Evolutionary conservation across 2,113 vertebrate genomes (phyloP), one percentile per base, ranked within the genome.

Genomic region (Megaceryle torquata): DNA sequence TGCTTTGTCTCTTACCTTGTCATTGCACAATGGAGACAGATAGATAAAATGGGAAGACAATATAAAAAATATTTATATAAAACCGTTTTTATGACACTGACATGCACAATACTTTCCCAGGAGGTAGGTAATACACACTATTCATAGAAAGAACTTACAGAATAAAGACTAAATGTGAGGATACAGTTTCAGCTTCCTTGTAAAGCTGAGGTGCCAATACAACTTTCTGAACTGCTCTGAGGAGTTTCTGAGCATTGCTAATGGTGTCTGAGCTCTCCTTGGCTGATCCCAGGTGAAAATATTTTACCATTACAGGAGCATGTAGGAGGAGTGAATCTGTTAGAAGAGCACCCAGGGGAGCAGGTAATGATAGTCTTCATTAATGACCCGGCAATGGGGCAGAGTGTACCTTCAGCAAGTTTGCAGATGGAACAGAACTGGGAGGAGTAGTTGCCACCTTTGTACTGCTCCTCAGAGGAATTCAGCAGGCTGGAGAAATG

Each of bases 1-100:
- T 57, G 41, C 74, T 86, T 96, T 94, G 60, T 89, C 29, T 92
- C 72, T 64, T 91, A 88, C 43, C 91, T 78, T 39, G 51, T 72
- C 44, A 48, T 68, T 43, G 22, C 15, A 33, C 24, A 35, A 33
- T 8, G 25, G 72, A 91, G 51, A 68, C 65, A 67, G 39, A 41
- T 12, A 37, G 35, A 21, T 8, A 21, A 68, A 10, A 15, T 72
- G 35, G 31, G 12, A 59, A 43, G 11, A 54, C 81, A 84, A 87
- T 51, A 64, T 2, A n/a, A 6, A 3, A 96, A 75, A 5, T 57
- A 37, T 56, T 89, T 91, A 10, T 64, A n/a, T 41, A 64, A 83
- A 64, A 44, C 8, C 8, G 14, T 54, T 90, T 81, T 68, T 48
- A 48, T 78, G 33, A 60, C 43, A 51, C 51, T 78, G 56, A 51